phyloP scores from a whole-genome alignment of 2,888 invertebrate species.

The Nasonia oneida region DNA sequence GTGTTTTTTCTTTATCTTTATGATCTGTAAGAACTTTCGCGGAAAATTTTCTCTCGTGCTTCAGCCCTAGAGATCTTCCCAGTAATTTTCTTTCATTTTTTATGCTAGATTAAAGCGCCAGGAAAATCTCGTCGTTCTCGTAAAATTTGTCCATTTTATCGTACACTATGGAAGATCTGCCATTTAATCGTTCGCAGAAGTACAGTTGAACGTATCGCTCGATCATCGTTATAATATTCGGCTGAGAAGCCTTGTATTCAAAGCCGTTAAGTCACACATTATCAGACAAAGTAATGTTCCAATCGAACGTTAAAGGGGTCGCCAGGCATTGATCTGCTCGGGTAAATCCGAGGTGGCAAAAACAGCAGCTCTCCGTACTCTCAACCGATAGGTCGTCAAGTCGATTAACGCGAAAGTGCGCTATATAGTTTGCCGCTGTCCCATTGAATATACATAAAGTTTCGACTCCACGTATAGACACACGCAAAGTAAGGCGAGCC shows the following conservation, averaged over 20 bases:
- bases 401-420: conserved; percentile 47
- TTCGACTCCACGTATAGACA: conserved; percentile 52
- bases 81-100: background rate
- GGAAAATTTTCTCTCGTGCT: background rate
- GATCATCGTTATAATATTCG: background rate
- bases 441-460: conserved; percentile 57
- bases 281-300: background rate
- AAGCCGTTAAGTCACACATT: no score
- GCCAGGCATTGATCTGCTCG: no score
- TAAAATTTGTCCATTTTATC: background rate
- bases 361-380: conserved; percentile 6
- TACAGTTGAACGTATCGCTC: background rate
- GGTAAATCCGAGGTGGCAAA: background rate
- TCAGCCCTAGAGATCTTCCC: background rate
- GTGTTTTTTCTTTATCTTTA: background rate
- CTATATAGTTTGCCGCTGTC: background rate
- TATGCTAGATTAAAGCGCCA: background rate
- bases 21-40: conserved; percentile 1
- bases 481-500: conserved; percentile 1
- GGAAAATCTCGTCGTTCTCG: background rate
- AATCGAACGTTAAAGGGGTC: background rate
- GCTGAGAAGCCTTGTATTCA: background rate
- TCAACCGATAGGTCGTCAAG: conserved; percentile 47
- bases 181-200: no score
- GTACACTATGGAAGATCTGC: no score